phyloP scores from a whole-genome alignment of 2,888 invertebrate species.

The Balanococcus diminutus region DNA sequence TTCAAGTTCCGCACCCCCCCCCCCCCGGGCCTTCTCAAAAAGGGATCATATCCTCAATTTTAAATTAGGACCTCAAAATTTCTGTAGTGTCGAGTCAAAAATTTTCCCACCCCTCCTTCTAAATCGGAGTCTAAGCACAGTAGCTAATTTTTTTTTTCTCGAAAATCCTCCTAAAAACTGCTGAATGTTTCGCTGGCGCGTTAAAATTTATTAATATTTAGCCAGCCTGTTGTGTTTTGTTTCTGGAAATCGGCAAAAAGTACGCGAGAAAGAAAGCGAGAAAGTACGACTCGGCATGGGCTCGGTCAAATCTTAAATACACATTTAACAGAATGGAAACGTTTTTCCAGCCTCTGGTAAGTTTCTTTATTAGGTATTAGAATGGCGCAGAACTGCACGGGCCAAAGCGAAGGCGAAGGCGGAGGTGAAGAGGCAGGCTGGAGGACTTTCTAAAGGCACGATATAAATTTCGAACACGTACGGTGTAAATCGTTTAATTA shows the following conservation, averaged over 20 bases:
- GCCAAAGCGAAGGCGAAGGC: not conserved
- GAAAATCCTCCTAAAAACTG: too few relatives aligned
- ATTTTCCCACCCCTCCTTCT: not conserved
- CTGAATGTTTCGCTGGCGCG: too few relatives aligned
- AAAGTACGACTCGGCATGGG: not conserved
- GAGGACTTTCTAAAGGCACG: not conserved
- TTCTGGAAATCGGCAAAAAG: not conserved
- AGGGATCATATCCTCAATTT: too few relatives aligned
- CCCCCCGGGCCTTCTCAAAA: too few relatives aligned
- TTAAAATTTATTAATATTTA: not conserved
- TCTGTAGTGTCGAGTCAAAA: too few relatives aligned
- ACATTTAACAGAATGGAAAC: not conserved
- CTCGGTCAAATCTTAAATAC: not conserved
- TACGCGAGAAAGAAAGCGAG: not conserved
- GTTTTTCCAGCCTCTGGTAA: not conserved
- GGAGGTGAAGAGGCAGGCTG: not conserved
- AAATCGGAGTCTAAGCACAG: too few relatives aligned
- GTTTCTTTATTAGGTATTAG: not conserved
- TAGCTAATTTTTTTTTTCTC: not conserved
- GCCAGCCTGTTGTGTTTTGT: not conserved
- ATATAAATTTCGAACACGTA: constrained; percentile 36
- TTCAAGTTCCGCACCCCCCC: too few relatives aligned
- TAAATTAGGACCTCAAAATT: too few relatives aligned
- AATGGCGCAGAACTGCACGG: not conserved
- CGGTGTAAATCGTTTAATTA: constrained; percentile 38